Evolutionary conservation across 1,140 invertebrate genomes (phyloP), one percentile per base, ranked within the genome.

Genomic region (Drosophila lacertosa): DNA sequence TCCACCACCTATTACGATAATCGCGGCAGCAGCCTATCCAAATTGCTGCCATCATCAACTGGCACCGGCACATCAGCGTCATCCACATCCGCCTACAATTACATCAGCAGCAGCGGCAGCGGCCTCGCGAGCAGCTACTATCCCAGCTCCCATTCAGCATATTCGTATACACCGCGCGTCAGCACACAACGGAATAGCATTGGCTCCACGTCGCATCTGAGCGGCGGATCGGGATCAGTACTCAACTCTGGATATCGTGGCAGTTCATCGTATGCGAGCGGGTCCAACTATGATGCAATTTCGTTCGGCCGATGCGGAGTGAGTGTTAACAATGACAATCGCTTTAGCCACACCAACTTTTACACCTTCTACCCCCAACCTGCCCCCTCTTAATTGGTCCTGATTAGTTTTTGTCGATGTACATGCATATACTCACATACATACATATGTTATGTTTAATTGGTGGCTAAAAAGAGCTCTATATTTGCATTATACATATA

Each of bases 291-390:
- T 90, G 89, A 90, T 90, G 57, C 89, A 90, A 65, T 74, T 89
- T 69, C 89, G 47, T 83, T 60, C 64, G 74, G 84, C 88, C 78
- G 89, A 90, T 90, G 77, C 77, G 89, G 89, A 90, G 89, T 90
- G 70, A 90, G 89, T 90, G 72, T 68, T 67, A 3, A 29, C 29
- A 4, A 55, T 65, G 13, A 54, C 59, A 47, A 53, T 54, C 35
- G 48, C 39, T 63, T 68, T 54, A 68, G 48, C 58, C 58, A 68
- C 65, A 63, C 58, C 18, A 29, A 5, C 44, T 18, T 24, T 26
- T 11, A 22, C 9, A 42, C 29, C 29, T 13, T 26, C 11, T 26
- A n/a, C 15, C 9, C 13, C 13, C 39, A 2, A 33, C 4, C n/a
- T n/a, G n/a, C n/a, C n/a, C 39, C 29, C 10, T n/a, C 35, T 29